Evolutionary conservation across 2,888 invertebrate genomes (phyloP).

Genomic region (Norana najaformis): DNA sequence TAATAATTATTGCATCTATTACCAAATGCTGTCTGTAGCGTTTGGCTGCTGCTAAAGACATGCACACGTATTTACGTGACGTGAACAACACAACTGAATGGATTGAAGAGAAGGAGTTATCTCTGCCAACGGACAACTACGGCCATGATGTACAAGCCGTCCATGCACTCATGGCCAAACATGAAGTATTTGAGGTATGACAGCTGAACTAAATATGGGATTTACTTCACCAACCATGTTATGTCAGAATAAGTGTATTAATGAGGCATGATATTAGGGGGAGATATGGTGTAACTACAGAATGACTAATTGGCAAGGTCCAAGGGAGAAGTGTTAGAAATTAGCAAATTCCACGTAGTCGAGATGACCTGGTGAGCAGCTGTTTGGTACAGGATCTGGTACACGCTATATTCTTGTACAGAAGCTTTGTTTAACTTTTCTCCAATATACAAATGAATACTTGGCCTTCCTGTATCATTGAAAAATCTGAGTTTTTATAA

Average conservation of each 20-base stretch:
- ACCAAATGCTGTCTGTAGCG: constrained; percentile 76
- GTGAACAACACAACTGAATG: constrained; percentile 94
- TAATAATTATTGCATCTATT: too few species aligned
- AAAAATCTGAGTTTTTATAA: neutral
- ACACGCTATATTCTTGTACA: neutral
- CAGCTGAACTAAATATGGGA: neutral
- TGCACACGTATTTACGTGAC: constrained; percentile 92
- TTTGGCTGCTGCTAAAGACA: constrained; percentile 73
- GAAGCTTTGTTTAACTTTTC: neutral
- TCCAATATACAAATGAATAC: neutral
- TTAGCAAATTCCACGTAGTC: too few species aligned
- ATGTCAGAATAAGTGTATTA: neutral
- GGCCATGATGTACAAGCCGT: constrained; percentile 81
- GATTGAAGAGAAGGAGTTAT: constrained; percentile 89
- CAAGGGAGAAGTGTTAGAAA: neutral
- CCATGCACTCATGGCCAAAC: constrained; percentile 77
- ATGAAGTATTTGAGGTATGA: constrained; percentile 77
- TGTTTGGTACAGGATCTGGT: neutral
- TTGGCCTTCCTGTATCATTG: neutral
- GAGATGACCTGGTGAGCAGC: too few species aligned
- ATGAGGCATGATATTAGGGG: neutral
- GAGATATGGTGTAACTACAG: neutral
- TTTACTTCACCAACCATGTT: too few species aligned
- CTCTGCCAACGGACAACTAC: constrained; percentile 78
- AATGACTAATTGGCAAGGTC: neutral